These are phyloP conservation scores for Odontamblyopus rebecca DNA, from an alignment of 2,797 vertebrate genomes.

Conservation along the genomic window DNA sequence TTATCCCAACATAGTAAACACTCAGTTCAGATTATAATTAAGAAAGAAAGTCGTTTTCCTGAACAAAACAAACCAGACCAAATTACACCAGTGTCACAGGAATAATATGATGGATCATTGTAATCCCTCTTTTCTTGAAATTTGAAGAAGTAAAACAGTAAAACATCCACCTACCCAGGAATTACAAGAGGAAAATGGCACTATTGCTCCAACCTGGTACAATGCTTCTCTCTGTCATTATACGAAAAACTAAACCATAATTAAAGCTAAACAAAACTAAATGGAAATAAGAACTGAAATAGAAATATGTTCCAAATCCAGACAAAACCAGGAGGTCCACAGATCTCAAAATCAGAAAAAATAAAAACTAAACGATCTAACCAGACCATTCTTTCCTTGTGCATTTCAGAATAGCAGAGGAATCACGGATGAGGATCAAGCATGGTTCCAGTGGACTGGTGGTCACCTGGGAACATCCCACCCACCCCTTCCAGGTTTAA, in stretches of 20 bases:
- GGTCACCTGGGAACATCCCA: constrained; percentile 32
- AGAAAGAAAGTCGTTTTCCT: background rate
- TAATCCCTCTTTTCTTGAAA: no score
- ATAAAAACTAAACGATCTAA: background rate
- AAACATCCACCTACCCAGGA: no score
- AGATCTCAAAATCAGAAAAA: background rate
- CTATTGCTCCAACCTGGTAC: no score
- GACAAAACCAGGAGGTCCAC: background rate
- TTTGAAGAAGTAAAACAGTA: no score
- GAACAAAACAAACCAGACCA: background rate
- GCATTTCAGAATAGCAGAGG: constrained; percentile 18
- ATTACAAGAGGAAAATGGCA: no score
- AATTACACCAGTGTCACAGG: no score
- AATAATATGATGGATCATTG: no score
- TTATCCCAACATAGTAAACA: background rate
- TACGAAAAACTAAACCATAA: no score
- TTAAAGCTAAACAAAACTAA: background rate
- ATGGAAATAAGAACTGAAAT: background rate
- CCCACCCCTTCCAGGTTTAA: constrained; percentile 23
- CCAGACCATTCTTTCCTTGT: constrained; percentile 24
- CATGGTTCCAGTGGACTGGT: constrained; percentile 29
- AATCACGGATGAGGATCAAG: constrained; percentile 46
- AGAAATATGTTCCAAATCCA: background rate
- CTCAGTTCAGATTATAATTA: background rate
- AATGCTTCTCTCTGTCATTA: no score